Evolutionary conservation across 2,797 vertebrate species (phyloP).

Genomic region (Oreonectes daqikongensis): DNA sequence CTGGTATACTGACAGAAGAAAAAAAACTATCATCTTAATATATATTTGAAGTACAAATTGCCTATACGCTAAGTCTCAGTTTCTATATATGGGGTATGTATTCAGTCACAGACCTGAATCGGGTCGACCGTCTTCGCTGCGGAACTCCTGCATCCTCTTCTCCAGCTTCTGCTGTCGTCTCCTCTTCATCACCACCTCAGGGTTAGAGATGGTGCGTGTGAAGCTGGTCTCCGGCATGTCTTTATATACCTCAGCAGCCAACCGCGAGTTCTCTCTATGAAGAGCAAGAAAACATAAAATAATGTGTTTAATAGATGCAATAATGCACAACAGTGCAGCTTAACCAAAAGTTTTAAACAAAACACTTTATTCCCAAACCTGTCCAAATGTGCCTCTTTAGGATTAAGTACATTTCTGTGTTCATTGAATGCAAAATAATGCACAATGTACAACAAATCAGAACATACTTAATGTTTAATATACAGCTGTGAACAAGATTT

Average conservation of each 20-base stretch:
- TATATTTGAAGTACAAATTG: too few relatives aligned
- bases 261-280: conserved; percentile 83
- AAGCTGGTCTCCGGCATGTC: conserved; percentile 99
- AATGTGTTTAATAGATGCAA: neutral
- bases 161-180: conserved; percentile 94
- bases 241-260: conserved; percentile 97
- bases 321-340: too few relatives aligned
- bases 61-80: too few relatives aligned
- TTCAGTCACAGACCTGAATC: conserved; percentile 83
- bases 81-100: too few relatives aligned
- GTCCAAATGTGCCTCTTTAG: too few relatives aligned
- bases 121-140: conserved; percentile 92
- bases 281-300: neutral
- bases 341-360: too few relatives aligned
- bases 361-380: too few relatives aligned
- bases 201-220: conserved; percentile 97
- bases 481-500: too few relatives aligned
- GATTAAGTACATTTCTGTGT: too few relatives aligned
- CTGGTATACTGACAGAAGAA: neutral
- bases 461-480: too few relatives aligned
- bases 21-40: neutral
- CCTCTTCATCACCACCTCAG: conserved; percentile 98
- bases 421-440: too few relatives aligned
- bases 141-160: conserved; percentile 97
- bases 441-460: too few relatives aligned